Base-by-base conservation (phyloP, 2,888 invertebrate species). In the Xiphydria camelus region DNA sequence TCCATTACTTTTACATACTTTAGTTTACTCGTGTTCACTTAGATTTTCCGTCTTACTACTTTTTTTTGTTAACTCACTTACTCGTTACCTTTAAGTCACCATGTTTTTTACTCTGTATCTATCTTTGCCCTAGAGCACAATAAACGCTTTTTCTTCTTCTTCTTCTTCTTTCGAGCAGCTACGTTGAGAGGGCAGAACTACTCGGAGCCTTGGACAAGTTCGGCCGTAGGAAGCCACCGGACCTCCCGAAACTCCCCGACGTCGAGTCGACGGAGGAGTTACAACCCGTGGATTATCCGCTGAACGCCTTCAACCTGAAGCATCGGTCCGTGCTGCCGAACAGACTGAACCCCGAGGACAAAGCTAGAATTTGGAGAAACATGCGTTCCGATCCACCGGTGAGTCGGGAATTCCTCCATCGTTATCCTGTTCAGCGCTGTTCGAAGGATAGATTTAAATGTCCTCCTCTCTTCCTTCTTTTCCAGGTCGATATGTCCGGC, bases 321-420 rank as follows among this genome's bases (percentile, higher is more conserved):
- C 45, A 35, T 19, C 41, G 47, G 14, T 25, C 44, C 19, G 39
- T 42, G 19, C 47, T 63, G 15, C 64, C 61, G 6, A 48, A 56
- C 32, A 55, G 54, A 29, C 15, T 50, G n/a, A 59, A 58, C 42
- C 53, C 34, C 4, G 34, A 40, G n/a, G 53, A 61, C 23, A 61
- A 59, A 52, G 53, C 59, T 9, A 53, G 63, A 41, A 55, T 69
- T n/a, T 68, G 67, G 68, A 52, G 38, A 18, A 65, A 58, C 21
- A 58, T 69, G 62, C 54, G 53, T 5, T 35, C 47, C 2, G 52
- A 57, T 44, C 41, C 55, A 4, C 36, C 55, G 22, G 67, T 66
- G 34, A 42, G 60, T 58, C 20, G 15, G 20, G 2, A 31, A 20
- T 3, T 22, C 15, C 3, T 2, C 2, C 21, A 5, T 4, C 23